A percentile compares a stretch with the other conserved stretches of the same genome.
These are phyloP conservation scores for Calameuta idolon DNA, from an alignment of 2,888 invertebrate species.

Conservation along the genomic window DNA sequence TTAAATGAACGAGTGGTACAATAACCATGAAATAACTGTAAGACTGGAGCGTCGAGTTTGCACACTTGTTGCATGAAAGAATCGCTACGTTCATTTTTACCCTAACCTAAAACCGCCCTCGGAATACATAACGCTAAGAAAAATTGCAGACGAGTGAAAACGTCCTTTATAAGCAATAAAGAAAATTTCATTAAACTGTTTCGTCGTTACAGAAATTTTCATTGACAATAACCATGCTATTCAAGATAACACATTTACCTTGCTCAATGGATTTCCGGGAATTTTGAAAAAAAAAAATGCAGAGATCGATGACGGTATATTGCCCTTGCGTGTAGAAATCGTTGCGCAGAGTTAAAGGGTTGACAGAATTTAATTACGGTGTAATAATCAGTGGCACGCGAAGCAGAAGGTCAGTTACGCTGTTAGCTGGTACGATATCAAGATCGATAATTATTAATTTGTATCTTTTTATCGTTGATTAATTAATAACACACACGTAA, in stretches of 20 bases:
- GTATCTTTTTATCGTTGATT: neutral
- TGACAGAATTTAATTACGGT: neutral
- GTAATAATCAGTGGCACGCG: neutral
- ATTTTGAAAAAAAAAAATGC: neutral
- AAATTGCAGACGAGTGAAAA: neutral
- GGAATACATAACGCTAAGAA: neutral
- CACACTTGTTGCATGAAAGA: neutral
- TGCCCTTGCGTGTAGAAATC: neutral
- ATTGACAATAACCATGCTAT: neutral
- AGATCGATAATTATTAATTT: neutral
- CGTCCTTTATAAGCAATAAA: neutral
- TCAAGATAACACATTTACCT: neutral
- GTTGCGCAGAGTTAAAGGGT: neutral
- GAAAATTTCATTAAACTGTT: neutral
- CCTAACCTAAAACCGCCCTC: neutral
- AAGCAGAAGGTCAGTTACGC: neutral
- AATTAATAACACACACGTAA: too few relatives aligned
- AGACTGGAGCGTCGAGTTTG: neutral
- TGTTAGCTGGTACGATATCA: neutral
- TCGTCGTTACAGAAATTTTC: neutral
- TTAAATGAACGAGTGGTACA: neutral
- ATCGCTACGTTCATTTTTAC: neutral
- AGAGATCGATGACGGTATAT: neutral
- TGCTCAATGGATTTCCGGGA: neutral
- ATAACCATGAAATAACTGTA: neutral